A percentile compares a stretch with the other conserved stretches of the same genome.
These are phyloP conservation scores for Peromyscus eremicus DNA, from an alignment of 2,797 vertebrate genomes.

Conservation along the genomic window DNA sequence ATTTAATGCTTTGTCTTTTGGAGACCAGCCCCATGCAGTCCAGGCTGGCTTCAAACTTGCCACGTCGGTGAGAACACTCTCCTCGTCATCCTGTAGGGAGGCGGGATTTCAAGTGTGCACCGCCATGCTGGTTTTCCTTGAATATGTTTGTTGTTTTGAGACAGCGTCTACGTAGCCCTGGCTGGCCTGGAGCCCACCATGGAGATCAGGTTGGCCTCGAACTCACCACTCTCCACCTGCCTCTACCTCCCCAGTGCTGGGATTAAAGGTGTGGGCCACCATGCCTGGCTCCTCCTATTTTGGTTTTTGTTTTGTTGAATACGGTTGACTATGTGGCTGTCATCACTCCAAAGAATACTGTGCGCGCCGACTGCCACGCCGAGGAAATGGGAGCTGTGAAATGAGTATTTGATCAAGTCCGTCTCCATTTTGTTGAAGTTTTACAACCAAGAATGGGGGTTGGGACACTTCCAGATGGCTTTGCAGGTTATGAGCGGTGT, in stretches of 20 bases:
- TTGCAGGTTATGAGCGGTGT: background rate
- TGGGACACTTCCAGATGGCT: conserved; percentile 55
- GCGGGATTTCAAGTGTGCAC: background rate
- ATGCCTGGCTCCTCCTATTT: background rate
- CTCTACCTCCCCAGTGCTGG: background rate
- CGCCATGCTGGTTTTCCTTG: background rate
- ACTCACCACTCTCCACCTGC: background rate
- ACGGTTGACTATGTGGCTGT: background rate
- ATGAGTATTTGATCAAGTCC: conserved; percentile 13
- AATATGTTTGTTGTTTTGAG: background rate
- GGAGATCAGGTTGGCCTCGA: background rate
- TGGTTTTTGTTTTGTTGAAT: conserved; percentile 52
- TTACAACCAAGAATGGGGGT: conserved; percentile 20
- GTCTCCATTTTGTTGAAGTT: conserved; percentile 21
- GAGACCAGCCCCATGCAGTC: background rate
- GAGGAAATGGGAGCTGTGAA: conserved; percentile 19
- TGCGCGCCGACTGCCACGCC: background rate
- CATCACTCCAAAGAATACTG: background rate
- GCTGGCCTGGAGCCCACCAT: background rate
- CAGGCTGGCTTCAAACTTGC: background rate
- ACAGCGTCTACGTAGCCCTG: background rate
- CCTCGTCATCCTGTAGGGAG: background rate
- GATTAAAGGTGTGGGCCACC: background rate
- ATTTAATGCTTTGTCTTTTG: background rate
- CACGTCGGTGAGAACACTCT: background rate